These are phyloP conservation scores for Saguinus midas DNA, from an alignment of 2,113 vertebrate species.

Conservation along the genomic window DNA sequence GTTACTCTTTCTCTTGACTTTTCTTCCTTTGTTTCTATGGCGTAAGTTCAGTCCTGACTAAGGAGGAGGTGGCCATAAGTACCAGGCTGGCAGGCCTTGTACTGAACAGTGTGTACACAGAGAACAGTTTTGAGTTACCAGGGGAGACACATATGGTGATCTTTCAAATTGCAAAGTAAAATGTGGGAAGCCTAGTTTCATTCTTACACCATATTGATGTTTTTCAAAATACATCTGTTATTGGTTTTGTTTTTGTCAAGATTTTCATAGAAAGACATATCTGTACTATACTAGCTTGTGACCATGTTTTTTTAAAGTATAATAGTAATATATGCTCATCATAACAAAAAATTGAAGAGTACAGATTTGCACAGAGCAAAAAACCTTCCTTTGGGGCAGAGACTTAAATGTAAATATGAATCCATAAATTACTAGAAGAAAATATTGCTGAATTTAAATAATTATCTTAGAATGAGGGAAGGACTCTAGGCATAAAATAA, in stretches of 20 bases:
- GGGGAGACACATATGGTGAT: slow-evolving; percentile 49
- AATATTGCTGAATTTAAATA: slow-evolving; percentile 17
- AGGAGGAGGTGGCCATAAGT: neutral
- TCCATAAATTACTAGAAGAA: neutral
- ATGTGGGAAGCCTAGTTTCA: neutral
- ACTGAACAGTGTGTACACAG: neutral
- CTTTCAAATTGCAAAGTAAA: slow-evolving; percentile 57
- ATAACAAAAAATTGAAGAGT: slow-evolving; percentile 5
- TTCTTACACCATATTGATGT: slow-evolving; percentile 25
- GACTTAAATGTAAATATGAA: slow-evolving; percentile 28
- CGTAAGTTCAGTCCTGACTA: neutral
- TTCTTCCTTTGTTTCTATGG: neutral
- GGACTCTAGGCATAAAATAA: neutral
- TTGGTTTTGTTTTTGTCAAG: slow-evolving; percentile 50
- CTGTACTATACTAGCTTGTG: slow-evolving; percentile 1
- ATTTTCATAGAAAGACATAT: slow-evolving; percentile 58
- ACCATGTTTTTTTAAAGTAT: neutral
- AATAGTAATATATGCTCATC: neutral
- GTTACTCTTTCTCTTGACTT: neutral
- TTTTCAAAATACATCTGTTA: slow-evolving; percentile 61
- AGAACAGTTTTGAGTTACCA: neutral
- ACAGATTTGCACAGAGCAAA: neutral
- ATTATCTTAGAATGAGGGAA: neutral
- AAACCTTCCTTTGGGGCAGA: slow-evolving; percentile 16
- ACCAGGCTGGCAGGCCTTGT: neutral